phyloP scores from a whole-genome alignment of 2,888 invertebrate genomes.

The Iphiclides podalirius region DNA sequence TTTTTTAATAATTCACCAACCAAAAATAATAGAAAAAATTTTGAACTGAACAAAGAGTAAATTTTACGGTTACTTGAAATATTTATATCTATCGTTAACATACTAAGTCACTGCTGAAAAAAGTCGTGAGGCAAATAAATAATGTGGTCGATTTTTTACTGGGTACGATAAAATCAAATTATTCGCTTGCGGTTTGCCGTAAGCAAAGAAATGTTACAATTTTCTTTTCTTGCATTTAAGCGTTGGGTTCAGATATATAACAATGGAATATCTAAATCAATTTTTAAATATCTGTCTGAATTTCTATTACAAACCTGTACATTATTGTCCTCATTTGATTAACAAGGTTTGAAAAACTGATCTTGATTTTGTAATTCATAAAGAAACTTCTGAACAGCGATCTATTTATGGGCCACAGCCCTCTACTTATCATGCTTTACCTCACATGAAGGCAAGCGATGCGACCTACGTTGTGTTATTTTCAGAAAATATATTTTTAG shows the following conservation, averaged over 20 bases:
- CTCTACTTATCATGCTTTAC: slow-evolving; percentile 16
- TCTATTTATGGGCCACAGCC: slow-evolving; percentile 16
- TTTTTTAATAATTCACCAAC: too few relatives aligned
- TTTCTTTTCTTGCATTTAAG: too few relatives aligned
- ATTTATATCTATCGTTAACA: too few relatives aligned
- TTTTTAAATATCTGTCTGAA: too few relatives aligned
- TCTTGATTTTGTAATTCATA: not conserved
- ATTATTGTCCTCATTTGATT: too few relatives aligned
- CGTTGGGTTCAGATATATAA: too few relatives aligned
- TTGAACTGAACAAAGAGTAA: too few relatives aligned
- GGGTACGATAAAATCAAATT: slow-evolving; percentile 23
- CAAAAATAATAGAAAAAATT: too few relatives aligned
- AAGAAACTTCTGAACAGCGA: slow-evolving; percentile 1
- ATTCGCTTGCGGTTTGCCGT: slow-evolving; percentile 25
- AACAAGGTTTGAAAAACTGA: too few relatives aligned
- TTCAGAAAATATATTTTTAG: slow-evolving; percentile 19
- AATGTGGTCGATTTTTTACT: slow-evolving; percentile 18
- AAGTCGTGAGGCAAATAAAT: slow-evolving; percentile 5
- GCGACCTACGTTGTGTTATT: slow-evolving; percentile 17
- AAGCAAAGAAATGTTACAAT: slow-evolving; percentile 21
- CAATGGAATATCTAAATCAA: too few relatives aligned
- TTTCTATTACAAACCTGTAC: too few relatives aligned
- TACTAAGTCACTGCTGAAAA: slow-evolving; percentile 14
- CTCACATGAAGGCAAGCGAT: slow-evolving; percentile 16
- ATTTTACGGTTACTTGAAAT: too few relatives aligned